Percentiles rank a stretch among this genome's conserved stretches.
These are phyloP conservation scores for Glandiceps talaboti DNA, from an alignment of 53 echinoderm and acorn worm species.

Conservation along the genomic window DNA sequence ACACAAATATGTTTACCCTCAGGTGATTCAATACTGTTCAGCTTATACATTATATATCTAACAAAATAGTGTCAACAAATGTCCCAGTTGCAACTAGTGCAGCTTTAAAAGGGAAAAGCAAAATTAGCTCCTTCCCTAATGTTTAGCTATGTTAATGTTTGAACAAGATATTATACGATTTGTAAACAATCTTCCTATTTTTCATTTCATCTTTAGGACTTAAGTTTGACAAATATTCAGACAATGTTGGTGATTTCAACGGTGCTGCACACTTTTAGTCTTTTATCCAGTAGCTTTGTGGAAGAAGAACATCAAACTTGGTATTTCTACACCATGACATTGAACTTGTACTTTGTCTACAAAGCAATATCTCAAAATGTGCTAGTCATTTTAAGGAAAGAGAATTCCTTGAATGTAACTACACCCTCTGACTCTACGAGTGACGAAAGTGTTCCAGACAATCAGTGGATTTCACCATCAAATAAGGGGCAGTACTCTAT, in stretches of 20 bases:
- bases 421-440: background rate
- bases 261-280: conserved; percentile 48
- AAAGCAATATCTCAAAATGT: conserved; percentile 2
- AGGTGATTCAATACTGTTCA: too few species aligned
- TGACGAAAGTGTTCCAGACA: background rate
- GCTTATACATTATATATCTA: too few species aligned
- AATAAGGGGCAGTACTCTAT: background rate
- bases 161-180: too few species aligned
- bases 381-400: conserved; percentile 6
- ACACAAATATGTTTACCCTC: too few species aligned
- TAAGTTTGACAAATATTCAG: background rate
- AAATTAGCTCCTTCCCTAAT: too few species aligned
- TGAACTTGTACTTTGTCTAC: conserved; percentile 14
- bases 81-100: too few species aligned
- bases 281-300: conserved; percentile 89
- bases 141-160: too few species aligned
- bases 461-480: background rate
- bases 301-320: conserved; percentile 98
- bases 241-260: conserved; percentile 30
- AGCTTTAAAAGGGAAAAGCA: too few species aligned
- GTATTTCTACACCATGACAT: conserved; percentile 74
- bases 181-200: background rate
- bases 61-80: too few species aligned
- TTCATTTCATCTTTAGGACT: background rate
- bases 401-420: conserved; percentile 3